Percentiles rank a stretch among this genome's conserved stretches.
Conservation (phyloP, 1,140 invertebrate genomes). For the Plectrocnemia conspersa region DNA sequence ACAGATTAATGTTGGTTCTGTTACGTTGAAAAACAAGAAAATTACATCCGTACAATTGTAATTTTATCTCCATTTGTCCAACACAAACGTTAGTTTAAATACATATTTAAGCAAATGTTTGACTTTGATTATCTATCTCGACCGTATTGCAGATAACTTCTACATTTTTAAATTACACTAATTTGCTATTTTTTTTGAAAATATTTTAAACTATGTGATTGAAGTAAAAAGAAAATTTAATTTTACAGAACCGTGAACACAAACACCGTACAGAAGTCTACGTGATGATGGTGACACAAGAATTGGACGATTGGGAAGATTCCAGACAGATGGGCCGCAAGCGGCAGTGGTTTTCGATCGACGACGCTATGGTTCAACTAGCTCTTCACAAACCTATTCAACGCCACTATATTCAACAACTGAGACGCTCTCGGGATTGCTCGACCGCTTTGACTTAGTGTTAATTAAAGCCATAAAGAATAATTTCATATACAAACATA, state of each 20-base stretch:
- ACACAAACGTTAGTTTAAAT: too few relatives aligned
- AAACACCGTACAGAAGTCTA: constrained; percentile 91
- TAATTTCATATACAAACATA: constrained; percentile 1
- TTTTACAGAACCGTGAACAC: constrained; percentile 79
- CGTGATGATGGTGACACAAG: constrained; percentile 86
- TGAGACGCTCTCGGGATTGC: constrained; percentile 52
- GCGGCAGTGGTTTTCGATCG: constrained; percentile 86
- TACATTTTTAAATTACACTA: too few relatives aligned
- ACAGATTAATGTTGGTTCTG: too few relatives aligned
- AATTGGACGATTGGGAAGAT: constrained; percentile 92
- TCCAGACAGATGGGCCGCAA: constrained; percentile 81
- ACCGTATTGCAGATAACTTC: too few relatives aligned
- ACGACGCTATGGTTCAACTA: constrained; percentile 80
- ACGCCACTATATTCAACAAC: constrained; percentile 73
- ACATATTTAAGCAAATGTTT: background rate
- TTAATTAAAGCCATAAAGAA: constrained; percentile 1
- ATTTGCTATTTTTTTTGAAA: too few relatives aligned
- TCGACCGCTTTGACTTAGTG: constrained; percentile 39
- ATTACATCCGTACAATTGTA: too few relatives aligned
- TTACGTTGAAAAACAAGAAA: too few relatives aligned
- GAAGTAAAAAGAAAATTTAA: too few relatives aligned
- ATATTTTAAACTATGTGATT: too few relatives aligned
- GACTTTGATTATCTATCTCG: background rate
- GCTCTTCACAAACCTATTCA: constrained; percentile 87
- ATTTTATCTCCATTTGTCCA: too few relatives aligned